phyloP scores from a whole-genome alignment of 35 echinoderm and acorn worm genomes.

The Amphiura filiformis region DNA sequence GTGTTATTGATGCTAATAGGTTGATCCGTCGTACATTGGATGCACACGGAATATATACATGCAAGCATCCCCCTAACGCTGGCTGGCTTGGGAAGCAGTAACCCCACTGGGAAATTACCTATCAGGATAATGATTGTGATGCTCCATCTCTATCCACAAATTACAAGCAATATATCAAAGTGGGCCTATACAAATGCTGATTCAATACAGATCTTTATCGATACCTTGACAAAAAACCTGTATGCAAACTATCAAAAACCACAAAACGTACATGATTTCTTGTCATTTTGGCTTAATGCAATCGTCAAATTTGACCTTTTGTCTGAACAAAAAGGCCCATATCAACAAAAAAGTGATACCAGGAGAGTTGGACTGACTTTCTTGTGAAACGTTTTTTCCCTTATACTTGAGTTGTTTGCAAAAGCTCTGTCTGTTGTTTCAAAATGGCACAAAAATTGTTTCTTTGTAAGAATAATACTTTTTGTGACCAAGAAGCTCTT shows the following conservation, averaged over 20 bases:
- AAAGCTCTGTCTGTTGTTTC: not conserved
- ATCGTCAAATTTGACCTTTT: slow-evolving; percentile 7
- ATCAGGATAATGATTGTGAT: not conserved
- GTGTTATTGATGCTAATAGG: not conserved
- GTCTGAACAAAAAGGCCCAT: not conserved
- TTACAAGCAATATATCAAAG: slow-evolving; percentile 1
- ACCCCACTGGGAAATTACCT: not conserved
- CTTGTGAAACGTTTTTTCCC: not conserved
- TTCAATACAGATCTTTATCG: slow-evolving; percentile 11
- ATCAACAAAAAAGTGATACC: slow-evolving; percentile 1
- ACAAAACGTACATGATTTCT: not conserved
- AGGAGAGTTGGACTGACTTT: not conserved
- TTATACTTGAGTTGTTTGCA: not conserved
- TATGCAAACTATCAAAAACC: slow-evolving; percentile 7
- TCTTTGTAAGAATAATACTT: not conserved
- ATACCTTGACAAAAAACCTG: not conserved
- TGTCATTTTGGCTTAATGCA: slow-evolving; percentile 7
- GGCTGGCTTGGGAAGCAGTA: not conserved
- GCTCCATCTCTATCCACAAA: not conserved
- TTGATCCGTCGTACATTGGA: not conserved
- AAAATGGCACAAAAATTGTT: slow-evolving; percentile 9
- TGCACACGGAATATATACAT: not conserved
- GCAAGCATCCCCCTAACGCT: not conserved
- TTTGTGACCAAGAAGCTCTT: not conserved
- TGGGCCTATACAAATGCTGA: not conserved